These are phyloP conservation scores for Chelonus insularis DNA, from an alignment of 1,140 invertebrate genomes.

Conservation along the genomic window DNA sequence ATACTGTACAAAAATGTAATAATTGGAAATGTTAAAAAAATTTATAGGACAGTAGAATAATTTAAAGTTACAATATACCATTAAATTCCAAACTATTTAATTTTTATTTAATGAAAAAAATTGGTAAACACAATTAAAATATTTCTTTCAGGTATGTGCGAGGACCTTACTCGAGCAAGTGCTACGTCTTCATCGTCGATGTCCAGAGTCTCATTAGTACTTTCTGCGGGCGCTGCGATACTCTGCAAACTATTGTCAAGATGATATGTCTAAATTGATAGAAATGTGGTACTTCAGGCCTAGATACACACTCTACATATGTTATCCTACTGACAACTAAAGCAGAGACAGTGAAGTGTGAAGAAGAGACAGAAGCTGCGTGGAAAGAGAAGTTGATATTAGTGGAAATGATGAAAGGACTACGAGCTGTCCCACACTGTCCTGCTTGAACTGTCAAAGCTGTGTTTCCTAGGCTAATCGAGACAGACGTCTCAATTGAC, in stretches of 20 bases:
- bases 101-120: no score
- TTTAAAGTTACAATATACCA: no score
- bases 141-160: slow-evolving; percentile 52
- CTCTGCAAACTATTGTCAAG: slow-evolving; percentile 47
- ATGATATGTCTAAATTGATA: slow-evolving; percentile 48
- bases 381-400: not conserved
- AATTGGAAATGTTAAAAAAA: no score
- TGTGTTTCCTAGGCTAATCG: slow-evolving; percentile 21
- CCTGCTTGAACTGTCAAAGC: slow-evolving; percentile 17
- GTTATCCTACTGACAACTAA: no score
- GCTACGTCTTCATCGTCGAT: slow-evolving; percentile 48
- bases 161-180: slow-evolving; percentile 52
- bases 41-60: no score
- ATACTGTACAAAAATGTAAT: no score
- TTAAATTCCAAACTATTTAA: no score
- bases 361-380: not conserved
- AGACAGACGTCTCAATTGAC: slow-evolving; percentile 27
- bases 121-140: no score
- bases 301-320: not conserved
- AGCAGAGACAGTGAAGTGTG: slow-evolving; percentile 21
- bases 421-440: not conserved
- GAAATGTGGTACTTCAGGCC: slow-evolving; percentile 1
- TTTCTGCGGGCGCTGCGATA: slow-evolving; percentile 35
- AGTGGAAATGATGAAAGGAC: not conserved
- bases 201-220: slow-evolving; percentile 41